Conservation (phyloP, 2,113 vertebrate species). For the zebrafish (Danio rerio) region DNA sequence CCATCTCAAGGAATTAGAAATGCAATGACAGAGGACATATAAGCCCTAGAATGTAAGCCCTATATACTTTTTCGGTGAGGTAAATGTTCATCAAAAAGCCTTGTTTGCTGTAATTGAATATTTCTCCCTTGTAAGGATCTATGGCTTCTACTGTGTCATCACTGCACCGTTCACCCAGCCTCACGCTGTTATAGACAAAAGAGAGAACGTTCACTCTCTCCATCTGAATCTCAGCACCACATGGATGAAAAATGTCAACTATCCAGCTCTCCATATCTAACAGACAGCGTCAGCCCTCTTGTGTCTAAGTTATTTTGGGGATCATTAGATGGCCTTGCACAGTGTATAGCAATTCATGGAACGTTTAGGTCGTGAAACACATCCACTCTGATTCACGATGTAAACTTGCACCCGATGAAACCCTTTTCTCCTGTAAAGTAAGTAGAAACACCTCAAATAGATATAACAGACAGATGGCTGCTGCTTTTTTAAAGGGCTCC, state of each 20-base stretch:
- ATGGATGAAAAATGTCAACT: constrained; percentile 36
- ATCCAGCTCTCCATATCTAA: constrained; percentile 7
- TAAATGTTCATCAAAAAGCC: background rate
- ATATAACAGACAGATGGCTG: background rate
- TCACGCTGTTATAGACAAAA: background rate
- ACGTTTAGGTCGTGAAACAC: constrained; percentile 15
- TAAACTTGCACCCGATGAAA: background rate
- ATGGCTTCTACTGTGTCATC: constrained; percentile 35
- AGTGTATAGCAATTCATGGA: constrained; percentile 6
- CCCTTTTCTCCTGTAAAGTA: constrained; percentile 19
- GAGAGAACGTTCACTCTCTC: constrained; percentile 37
- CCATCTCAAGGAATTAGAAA: background rate
- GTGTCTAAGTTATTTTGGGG: constrained; percentile 30
- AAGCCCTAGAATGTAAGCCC: no score
- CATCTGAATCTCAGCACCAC: constrained; percentile 16
- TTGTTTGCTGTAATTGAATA: background rate
- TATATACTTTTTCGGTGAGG: background rate
- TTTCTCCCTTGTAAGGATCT: constrained; percentile 48
- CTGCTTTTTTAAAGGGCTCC: background rate
- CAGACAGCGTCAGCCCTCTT: constrained; percentile 16
- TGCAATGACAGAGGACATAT: no score
- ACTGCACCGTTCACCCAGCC: background rate
- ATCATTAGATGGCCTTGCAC: background rate
- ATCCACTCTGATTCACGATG: constrained; percentile 19
- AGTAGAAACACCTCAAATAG: background rate